Percentiles rank a stretch among this genome's conserved stretches.
These are phyloP conservation scores for Dendroctonus valens DNA, from an alignment of 1,140 invertebrate species.

Conservation along the genomic window DNA sequence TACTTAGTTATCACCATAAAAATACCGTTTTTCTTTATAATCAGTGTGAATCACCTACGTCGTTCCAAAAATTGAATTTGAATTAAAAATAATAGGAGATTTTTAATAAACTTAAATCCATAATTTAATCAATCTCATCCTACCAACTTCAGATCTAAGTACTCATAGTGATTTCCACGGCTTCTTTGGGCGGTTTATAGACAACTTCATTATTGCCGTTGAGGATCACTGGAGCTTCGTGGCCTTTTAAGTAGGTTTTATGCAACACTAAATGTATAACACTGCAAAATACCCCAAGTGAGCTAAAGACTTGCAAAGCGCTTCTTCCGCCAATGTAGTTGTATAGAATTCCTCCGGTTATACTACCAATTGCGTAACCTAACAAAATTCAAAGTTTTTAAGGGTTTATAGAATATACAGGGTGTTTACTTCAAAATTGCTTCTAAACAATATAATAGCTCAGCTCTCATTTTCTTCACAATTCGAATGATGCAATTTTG, in stretches of 20 bases:
- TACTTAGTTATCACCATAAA: no score
- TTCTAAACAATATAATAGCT: no score
- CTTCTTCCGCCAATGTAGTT: conserved; percentile 56
- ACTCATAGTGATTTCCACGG: conserved; percentile 30
- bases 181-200: conserved; percentile 51
- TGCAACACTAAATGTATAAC: conserved; percentile 56
- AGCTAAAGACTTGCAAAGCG: conserved; percentile 58
- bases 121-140: no score
- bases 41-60: no score
- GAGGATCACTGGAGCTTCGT: conserved; percentile 27
- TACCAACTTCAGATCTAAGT: background rate
- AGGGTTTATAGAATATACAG: background rate
- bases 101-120: no score
- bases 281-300: conserved; percentile 54
- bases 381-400: background rate
- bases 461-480: no score
- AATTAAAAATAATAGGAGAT: no score
- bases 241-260: conserved; percentile 48
- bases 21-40: no score
- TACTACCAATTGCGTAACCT: conserved; percentile 63
- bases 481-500: no score
- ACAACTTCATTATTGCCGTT: conserved; percentile 37
- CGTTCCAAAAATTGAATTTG: no score
- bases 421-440: background rate
- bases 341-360: conserved; percentile 61